phyloP scores from a whole-genome alignment of 64 coral and sea anemone species.

The Pocillopora verrucosa region DNA sequence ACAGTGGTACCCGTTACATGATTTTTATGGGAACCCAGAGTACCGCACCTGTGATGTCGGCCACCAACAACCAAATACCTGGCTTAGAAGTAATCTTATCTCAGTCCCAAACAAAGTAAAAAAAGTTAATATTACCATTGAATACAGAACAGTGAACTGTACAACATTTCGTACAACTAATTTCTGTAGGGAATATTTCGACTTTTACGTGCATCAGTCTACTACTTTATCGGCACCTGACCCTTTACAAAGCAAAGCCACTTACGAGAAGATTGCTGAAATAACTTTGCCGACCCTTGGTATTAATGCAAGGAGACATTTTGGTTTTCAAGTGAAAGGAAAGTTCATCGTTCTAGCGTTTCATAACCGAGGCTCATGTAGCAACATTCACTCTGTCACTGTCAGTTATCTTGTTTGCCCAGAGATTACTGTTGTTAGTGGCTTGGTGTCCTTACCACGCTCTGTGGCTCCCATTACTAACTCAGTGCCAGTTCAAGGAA shows the following conservation, averaged over 20 bases:
- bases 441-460: neutral
- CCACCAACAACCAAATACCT: neutral
- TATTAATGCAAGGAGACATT: too few species aligned
- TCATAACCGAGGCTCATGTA: neutral
- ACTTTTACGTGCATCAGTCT: neutral
- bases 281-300: too few species aligned
- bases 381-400: neutral
- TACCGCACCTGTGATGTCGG: too few species aligned
- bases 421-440: neutral
- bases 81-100: neutral
- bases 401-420: neutral
- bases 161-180: neutral
- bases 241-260: too few species aligned
- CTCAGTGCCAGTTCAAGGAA: neutral
- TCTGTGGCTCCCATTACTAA: neutral
- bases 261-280: too few species aligned
- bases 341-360: neutral
- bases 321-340: neutral
- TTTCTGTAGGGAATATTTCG: neutral
- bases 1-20: too few species aligned
- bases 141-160: neutral
- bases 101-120: neutral
- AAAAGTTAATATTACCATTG: neutral
- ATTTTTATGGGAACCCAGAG: too few species aligned
- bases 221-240: too few species aligned